Percentiles rank a stretch among this genome's conserved stretches.
Evolutionary conservation across 2,797 vertebrate species (phyloP).

Genomic region (Onychomys torridus): DNA sequence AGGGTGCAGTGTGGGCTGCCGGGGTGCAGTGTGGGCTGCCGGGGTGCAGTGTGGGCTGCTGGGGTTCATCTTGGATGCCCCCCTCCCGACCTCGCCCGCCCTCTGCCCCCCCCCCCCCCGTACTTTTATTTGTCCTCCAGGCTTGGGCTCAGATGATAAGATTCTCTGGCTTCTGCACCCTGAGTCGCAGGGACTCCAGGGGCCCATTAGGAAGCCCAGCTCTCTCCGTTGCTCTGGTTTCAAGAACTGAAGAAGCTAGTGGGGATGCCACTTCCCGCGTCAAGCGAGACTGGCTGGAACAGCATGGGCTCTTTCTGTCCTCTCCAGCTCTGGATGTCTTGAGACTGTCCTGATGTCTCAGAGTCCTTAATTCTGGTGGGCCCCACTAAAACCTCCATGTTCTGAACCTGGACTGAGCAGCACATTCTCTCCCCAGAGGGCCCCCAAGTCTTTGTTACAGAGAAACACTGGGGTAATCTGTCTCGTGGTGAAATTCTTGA

Average conservation of each 20-base stretch:
- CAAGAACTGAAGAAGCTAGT: not conserved
- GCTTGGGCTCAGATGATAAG: not conserved
- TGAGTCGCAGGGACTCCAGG: not conserved
- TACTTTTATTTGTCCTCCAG: not conserved
- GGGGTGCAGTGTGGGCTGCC: not conserved
- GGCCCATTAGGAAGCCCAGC: not conserved
- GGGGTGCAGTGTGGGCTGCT: no score
- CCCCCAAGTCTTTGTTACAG: not conserved
- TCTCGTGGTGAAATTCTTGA: not conserved
- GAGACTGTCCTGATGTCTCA: not conserved
- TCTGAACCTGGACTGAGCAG: not conserved
- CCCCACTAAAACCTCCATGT: not conserved
- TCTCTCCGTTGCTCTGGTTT: not conserved
- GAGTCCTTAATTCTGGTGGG: not conserved
- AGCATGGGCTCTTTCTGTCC: not conserved
- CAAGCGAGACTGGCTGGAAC: not conserved
- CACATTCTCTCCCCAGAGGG: not conserved
- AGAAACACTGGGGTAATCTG: not conserved
- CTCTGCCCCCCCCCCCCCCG: rapidly evolving
- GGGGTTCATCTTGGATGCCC: no score
- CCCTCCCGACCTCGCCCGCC: no score
- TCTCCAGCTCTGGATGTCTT: no score
- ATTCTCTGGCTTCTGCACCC: not conserved
- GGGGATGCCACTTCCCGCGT: not conserved
- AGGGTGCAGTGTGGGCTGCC: not conserved